Percentiles rank a stretch among this genome's conserved stretches.
Conservation (phyloP, 2,888 invertebrate species). For the Noctua pronuba region DNA sequence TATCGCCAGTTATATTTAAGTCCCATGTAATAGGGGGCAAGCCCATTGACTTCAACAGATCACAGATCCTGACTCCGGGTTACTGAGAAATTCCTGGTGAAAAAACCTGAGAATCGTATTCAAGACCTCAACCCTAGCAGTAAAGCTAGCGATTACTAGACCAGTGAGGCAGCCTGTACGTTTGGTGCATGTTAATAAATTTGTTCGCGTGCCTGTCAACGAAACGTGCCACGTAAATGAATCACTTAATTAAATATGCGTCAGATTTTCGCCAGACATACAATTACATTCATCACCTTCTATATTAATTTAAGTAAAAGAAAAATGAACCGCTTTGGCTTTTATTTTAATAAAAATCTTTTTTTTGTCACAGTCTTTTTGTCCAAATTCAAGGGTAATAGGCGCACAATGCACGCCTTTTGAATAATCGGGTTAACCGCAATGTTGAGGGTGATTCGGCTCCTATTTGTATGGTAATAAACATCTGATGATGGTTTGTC, state of each 20-base stretch:
- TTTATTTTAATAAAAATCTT: conserved; percentile 20
- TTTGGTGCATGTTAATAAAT: conserved; percentile 20
- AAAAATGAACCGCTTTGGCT: neutral
- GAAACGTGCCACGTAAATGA: conserved; percentile 27
- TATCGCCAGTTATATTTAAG: neutral
- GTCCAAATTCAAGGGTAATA: conserved; percentile 29
- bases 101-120: neutral
- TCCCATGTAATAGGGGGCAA: neutral
- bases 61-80: neutral
- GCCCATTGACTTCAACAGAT: neutral
- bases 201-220: conserved; percentile 37
- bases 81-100: neutral
- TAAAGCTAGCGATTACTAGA: neutral
- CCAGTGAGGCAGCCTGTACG: no score
- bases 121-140: neutral
- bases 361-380: conserved; percentile 30
- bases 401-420: conserved; percentile 32
- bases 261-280: conserved; percentile 24
- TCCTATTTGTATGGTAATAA: conserved; percentile 69
- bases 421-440: conserved; percentile 51
- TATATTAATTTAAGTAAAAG: conserved; percentile 13
- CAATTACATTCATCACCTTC: conserved; percentile 32
- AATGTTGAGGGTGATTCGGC: conserved; percentile 36
- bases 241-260: conserved; percentile 45
- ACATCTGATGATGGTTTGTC: conserved; percentile 56